Conservation (phyloP, 2,113 vertebrate species). For the Onychostoma macrolepis region DNA sequence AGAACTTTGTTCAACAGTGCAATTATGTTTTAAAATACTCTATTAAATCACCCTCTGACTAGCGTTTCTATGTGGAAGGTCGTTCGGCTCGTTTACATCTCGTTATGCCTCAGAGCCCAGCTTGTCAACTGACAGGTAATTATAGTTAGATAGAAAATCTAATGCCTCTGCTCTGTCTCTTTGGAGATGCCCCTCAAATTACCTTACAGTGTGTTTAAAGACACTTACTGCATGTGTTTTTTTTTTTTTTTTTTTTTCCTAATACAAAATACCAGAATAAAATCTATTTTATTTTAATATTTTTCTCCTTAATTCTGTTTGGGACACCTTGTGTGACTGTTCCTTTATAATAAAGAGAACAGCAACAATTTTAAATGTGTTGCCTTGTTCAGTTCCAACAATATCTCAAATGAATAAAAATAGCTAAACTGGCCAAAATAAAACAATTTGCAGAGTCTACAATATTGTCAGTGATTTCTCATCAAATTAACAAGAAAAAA, state of each 20-base stretch:
- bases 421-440: neutral
- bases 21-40: conserved; percentile 15
- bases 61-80: conserved; percentile 45
- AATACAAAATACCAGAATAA: neutral
- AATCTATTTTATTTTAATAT: neutral
- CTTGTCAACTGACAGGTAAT: conserved; percentile 31
- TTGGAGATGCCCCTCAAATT: neutral
- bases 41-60: conserved; percentile 3
- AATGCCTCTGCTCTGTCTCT: neutral
- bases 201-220: neutral
- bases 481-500: neutral
- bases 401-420: too few species aligned
- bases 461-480: neutral
- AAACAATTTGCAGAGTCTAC: neutral
- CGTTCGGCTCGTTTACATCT: neutral
- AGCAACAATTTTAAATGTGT: neutral
- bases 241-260: neutral
- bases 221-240: neutral
- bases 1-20: neutral
- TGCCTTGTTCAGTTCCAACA: neutral
- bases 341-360: neutral
- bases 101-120: neutral
- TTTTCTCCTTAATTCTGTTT: neutral
- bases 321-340: neutral
- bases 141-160: neutral